Evolutionary conservation across 1,140 invertebrate genomes (phyloP), one percentile per base, ranked within the genome.

Genomic region (Oreohelix idahoensis): DNA sequence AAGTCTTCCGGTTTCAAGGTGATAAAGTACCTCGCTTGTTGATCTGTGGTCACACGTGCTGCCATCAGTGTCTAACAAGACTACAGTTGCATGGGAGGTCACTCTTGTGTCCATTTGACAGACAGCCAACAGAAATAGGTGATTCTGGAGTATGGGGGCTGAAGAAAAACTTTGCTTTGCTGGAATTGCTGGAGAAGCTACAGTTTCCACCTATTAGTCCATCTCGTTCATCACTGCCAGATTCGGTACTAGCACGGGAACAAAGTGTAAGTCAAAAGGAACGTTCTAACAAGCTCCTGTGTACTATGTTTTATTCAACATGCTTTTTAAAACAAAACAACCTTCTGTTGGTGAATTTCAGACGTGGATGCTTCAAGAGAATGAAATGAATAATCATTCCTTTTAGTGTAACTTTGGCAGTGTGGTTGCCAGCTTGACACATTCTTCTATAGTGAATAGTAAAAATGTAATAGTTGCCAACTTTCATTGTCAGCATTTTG

Each of bases 121-220:
- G 94, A 71, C 94, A 95, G 85, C 94, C 94, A n/a, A 95, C 94
- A 17, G 92, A 93, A 51, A 89, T 95, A 49, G 93, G 93, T 29
- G 92, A 93, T 71, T 93, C 94, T 66, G 94, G 94, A 36, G 93
- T 95, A 15, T 94, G 94, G 92, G 94, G 94, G 39, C 87, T 95
- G 79, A 95, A 95, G 89, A 95, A 95, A 86, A 95, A 95, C 88
- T 95, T 95, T 93, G 94, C 94, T 4, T 88, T 95, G 0, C 90
- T 95, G 38, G 94, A 95, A 86, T 82, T 95, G 4, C 84, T 95
- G 5, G 94, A 95, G 87, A 93, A 93, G 88, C 86, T 95, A 1
- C 94, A 95, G 75, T 89, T 87, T 77, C 83, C 87, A n/a, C 84
- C 83, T 5, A 84, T 89, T 49, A 86, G 78, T 71, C 81, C 90